A percentile compares a stretch with the other conserved stretches of the same genome.
Conservation (phyloP, 2,113 vertebrate species). For the Corythornis vintsioides region DNA sequence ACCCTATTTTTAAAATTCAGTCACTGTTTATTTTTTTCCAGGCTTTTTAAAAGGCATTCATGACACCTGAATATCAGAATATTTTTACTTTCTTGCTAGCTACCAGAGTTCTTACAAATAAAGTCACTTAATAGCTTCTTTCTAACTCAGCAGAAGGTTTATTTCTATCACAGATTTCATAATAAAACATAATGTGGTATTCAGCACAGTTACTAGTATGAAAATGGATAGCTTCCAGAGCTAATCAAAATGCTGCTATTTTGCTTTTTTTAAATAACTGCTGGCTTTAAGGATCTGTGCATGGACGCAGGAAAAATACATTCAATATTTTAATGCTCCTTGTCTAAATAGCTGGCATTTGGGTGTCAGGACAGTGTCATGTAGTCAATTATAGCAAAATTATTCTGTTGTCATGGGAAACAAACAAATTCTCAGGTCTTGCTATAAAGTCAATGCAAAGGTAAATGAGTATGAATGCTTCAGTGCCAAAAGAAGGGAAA, state of each 20-base stretch:
- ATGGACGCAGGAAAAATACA: slow-evolving; percentile 33
- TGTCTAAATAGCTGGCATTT: slow-evolving; percentile 56
- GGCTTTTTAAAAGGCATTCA: not conserved
- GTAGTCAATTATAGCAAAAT: not conserved
- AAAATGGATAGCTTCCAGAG: slow-evolving; percentile 33
- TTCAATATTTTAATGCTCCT: slow-evolving; percentile 40
- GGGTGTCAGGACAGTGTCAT: slow-evolving; percentile 10
- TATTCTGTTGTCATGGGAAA: not conserved
- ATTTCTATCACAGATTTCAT: slow-evolving; percentile 8
- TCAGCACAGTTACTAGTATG: not conserved
- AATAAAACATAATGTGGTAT: not conserved
- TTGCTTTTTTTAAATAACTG: slow-evolving; percentile 65
- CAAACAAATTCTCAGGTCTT: not conserved
- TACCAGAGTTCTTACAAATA: not conserved
- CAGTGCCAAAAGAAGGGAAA: slow-evolving; percentile 16
- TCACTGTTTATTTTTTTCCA: not conserved
- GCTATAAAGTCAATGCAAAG: slow-evolving; percentile 40
- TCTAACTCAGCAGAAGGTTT: not conserved
- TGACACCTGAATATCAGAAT: not conserved
- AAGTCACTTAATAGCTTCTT: not conserved
- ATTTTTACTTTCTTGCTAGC: not conserved
- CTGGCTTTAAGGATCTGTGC: slow-evolving; percentile 50
- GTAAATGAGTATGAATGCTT: slow-evolving; percentile 42
- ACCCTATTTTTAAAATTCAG: not conserved
- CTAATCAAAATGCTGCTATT: slow-evolving; percentile 43